Evolutionary conservation across 2,888 invertebrate species (phyloP), one percentile per base, ranked within the genome.

Genomic region (Pyrochroa serraticornis): DNA sequence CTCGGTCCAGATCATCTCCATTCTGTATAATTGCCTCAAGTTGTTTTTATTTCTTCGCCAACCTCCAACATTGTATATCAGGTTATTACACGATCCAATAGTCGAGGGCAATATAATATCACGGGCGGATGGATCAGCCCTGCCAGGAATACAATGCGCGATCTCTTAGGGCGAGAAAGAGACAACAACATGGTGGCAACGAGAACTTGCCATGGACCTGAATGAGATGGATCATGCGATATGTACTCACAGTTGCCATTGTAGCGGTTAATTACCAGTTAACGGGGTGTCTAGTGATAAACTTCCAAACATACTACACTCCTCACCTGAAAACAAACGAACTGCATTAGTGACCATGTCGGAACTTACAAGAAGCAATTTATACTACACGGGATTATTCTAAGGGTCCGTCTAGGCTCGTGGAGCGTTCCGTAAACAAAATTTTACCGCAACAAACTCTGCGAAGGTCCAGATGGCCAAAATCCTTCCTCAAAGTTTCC

Each of bases 191-290:
- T 37, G 39, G 35, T 22, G 43, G 41, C 34, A 58, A 50, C 53
- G 50, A 50, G 55, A 47, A 51, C 46, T 9, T 10, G 36, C 42
- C 43, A 47, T 48, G 48, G 49, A 14, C 51, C 35, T 52, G 63
- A 66, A 60, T 58, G 64, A 69, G 69, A 73, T 72, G 66, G 72
- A 71, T 71, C 69, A 70, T 69, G 71, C 72, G 72, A 75, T 75
- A 76, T 75, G 72, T 77, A 77, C 77, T 77, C 77, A 77, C 77
- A 69, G 71, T 69, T 71, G 69, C 73, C 69, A 74, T 75, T 74
- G 74, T 73, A 72, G 71, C 67, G 71, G 75, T 77, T 78, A 77
- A 77, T 77, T 77, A 76, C 72, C 72, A 73, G 66, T 69, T 73
- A 73, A 71, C 71, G 67, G 70, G 71, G 71, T 70, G 69, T 65